Evolutionary conservation across 1,140 invertebrate species (phyloP), one percentile per base, ranked within the genome.

Genomic region (Leguminivora glycinivorella): DNA sequence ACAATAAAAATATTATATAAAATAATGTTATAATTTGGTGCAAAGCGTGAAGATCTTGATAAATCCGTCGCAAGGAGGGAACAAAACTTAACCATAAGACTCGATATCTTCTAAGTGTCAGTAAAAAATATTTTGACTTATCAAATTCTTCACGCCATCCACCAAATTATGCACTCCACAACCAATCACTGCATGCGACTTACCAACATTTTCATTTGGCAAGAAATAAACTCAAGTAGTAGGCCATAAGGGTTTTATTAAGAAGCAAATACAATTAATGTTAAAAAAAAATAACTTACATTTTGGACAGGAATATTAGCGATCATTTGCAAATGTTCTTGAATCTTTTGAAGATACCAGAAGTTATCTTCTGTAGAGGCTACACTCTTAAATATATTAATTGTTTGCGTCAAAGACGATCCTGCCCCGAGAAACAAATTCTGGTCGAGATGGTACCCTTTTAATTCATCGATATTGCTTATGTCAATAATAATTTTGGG

Each of bases 251-350:
- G 14, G n/a, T 43, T 6, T 43, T 5, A 43, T 12, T 6, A 6
- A 43, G 14, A 43, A 12, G 5, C 2, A 43, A 43, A 43, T 0
- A 43, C 4, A 43, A 43, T 38, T 38, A 31, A 43, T 43, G 40
- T n/a, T 43, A 43, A 43, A 43, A 43, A 1, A 43, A n/a, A 5
- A 3, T 10, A 43, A 43, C 92, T 90, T 85, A 95, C 94, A 87
- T 96, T 96, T 86, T 94, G 89, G 10, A 96, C 93, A 4, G 95
- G 93, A 38, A 95, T 93, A 79, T 94, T 94, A 2, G 95, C 95
- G 24, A 96, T 93, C 43, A 95, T 82, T 78, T 95, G 93, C 17
- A 96, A 90, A 81, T 96, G 95, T 70, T 94, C 88, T 22, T 92
- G 93, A 14, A 95, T 79, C 34, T 92, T 88, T 19, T 78, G 77